phyloP scores from a whole-genome alignment of 2,888 invertebrate genomes.

The Scaptomyza parva region DNA sequence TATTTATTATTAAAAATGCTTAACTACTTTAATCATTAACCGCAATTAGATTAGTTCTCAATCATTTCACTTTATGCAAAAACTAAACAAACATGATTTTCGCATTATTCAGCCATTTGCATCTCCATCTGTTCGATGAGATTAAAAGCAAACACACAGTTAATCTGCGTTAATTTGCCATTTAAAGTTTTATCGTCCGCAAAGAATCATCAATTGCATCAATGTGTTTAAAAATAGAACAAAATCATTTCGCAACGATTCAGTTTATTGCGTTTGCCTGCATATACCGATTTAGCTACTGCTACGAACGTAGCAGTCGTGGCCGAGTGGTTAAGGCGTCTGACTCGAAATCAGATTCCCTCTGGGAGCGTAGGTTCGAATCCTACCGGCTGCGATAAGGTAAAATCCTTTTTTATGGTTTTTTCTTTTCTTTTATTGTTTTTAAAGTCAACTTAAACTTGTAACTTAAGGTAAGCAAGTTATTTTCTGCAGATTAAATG shows the following conservation, averaged over 20 bases:
- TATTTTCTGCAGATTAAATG: no score
- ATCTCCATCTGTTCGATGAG: no score
- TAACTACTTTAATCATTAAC: no score
- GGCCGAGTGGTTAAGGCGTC: slow-evolving; percentile 85
- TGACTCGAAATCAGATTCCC: slow-evolving; percentile 88
- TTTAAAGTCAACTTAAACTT: no score
- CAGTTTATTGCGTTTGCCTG: background rate
- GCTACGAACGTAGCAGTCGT: slow-evolving; percentile 78
- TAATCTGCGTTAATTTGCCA: background rate
- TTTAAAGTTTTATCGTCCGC: background rate
- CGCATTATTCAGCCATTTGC: background rate
- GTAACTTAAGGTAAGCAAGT: no score
- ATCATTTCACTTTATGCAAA: background rate
- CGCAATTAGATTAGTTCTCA: no score
- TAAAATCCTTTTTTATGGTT: background rate
- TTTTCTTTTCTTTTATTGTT: background rate
- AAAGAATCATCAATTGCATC: background rate
- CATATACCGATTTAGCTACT: background rate
- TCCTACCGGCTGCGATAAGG: slow-evolving; percentile 90
- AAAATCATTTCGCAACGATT: no score
- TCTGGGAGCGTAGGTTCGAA: slow-evolving; percentile 95
- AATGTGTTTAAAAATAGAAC: slow-evolving; percentile 10
- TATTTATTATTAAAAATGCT: no score
- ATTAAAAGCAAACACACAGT: background rate
- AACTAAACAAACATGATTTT: background rate